A percentile compares a stretch with the other conserved stretches of the same genome.
Evolutionary conservation across 2,113 vertebrate species (phyloP).

Genomic region (Aspiorhynchus laticeps): DNA sequence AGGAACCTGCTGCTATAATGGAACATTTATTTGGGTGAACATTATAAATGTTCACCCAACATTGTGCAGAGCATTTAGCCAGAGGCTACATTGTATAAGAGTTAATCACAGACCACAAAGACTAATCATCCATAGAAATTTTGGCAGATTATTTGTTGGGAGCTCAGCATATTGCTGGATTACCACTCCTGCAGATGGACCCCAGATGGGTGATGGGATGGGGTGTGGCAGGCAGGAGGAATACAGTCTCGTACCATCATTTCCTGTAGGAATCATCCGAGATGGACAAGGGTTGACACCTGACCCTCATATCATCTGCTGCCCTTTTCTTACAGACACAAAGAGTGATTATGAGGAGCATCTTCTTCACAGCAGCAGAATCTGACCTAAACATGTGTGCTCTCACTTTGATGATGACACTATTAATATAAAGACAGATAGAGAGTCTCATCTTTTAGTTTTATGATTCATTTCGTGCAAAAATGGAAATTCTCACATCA

Average conservation of each 20-base stretch:
- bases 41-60: background rate
- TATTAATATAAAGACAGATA: background rate
- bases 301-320: constrained; percentile 38
- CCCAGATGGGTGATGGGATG: constrained; percentile 24
- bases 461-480: background rate
- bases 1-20: background rate
- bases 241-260: constrained; percentile 13
- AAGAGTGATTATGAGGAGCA: constrained; percentile 15
- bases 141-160: background rate
- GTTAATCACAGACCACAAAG: constrained; percentile 18
- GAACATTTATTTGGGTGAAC: background rate
- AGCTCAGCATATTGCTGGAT: constrained; percentile 20
- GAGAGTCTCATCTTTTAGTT: background rate
- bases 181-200: background rate
- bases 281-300: constrained; percentile 17
- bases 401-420: background rate
- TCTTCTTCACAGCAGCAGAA: constrained; percentile 12
- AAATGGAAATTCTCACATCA: background rate
- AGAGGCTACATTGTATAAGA: background rate
- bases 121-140: constrained; percentile 1
- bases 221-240: constrained; percentile 30
- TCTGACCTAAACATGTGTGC: constrained; percentile 1
- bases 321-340: constrained; percentile 32
- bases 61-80: background rate
- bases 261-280: constrained; percentile 21